Conservation (phyloP, 2,888 invertebrate species). For the Pachymerium ferrugineum region DNA sequence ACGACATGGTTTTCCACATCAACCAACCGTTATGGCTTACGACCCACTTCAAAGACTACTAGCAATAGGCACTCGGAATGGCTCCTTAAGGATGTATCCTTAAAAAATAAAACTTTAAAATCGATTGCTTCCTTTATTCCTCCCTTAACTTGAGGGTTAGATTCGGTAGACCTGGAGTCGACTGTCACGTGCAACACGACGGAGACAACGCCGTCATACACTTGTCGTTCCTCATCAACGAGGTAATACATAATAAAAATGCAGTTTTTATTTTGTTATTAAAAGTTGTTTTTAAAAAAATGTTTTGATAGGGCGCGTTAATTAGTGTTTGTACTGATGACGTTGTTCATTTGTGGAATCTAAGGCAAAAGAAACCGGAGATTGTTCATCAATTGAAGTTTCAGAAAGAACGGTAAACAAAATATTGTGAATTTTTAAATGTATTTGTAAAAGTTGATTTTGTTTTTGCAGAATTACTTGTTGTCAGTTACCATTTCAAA, state of each 20-base stretch:
- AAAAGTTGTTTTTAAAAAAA: background rate
- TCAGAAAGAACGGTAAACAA: constrained; percentile 75
- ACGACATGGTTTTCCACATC: constrained; percentile 97
- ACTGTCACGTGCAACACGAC: constrained; percentile 81
- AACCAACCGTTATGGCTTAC: constrained; percentile 94
- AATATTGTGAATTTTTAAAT: background rate
- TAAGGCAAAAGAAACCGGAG: constrained; percentile 87
- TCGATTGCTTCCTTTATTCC: background rate
- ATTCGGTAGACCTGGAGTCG: constrained; percentile 94
- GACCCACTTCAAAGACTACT: constrained; percentile 96
- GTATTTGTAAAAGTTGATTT: background rate
- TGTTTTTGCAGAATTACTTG: constrained; percentile 70
- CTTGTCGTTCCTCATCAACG: constrained; percentile 91
- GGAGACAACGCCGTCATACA: constrained; percentile 68
- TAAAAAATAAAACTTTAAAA: background rate
- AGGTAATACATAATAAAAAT: constrained; percentile 50
- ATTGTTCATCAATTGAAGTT: constrained; percentile 96
- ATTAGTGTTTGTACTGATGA: constrained; percentile 95
- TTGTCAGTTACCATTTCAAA: constrained; percentile 90
- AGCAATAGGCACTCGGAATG: constrained; percentile 93
- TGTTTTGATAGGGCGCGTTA: constrained; percentile 65
- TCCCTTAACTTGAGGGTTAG: constrained; percentile 52
- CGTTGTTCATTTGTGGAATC: constrained; percentile 94
- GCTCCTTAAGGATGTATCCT: constrained; percentile 87
- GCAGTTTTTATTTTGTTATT: background rate